These are phyloP conservation scores for Trichonephila clavata DNA, from an alignment of 1,140 invertebrate genomes.

Conservation along the genomic window DNA sequence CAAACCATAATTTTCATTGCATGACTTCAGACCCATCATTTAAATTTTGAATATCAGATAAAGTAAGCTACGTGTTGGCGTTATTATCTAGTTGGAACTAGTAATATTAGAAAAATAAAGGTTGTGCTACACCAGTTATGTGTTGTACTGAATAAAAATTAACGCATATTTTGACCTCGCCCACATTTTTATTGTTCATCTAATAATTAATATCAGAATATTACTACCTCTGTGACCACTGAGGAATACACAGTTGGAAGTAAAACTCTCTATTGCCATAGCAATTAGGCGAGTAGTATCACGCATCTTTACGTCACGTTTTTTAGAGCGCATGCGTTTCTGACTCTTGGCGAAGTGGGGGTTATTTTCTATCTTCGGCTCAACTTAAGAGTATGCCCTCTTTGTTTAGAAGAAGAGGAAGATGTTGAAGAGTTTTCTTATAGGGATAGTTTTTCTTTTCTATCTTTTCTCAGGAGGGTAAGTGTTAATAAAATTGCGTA, in stretches of 20 bases:
- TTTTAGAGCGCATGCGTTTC: neutral
- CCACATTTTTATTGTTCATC: neutral
- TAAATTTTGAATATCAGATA: too few relatives aligned
- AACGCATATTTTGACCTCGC: neutral
- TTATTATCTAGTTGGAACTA: too few relatives aligned
- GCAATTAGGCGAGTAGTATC: constrained; percentile 55
- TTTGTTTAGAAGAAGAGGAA: constrained; percentile 42
- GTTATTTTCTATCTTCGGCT: constrained; percentile 66
- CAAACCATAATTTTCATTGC: too few relatives aligned
- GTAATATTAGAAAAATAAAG: too few relatives aligned
- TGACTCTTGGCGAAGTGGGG: neutral
- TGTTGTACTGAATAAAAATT: neutral
- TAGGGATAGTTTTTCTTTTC: constrained; percentile 57
- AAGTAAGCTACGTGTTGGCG: too few relatives aligned
- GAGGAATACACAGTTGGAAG: constrained; percentile 5
- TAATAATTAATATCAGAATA: constrained; percentile 63
- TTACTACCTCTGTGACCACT: constrained; percentile 7
- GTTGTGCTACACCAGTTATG: too few relatives aligned
- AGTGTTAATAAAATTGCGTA: neutral
- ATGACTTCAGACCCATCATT: too few relatives aligned
- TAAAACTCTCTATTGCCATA: constrained; percentile 53
- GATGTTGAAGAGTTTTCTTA: constrained; percentile 71
- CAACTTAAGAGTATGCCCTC: constrained; percentile 60
- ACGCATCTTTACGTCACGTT: constrained; percentile 21
- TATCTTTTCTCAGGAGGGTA: constrained; percentile 33